Percentiles rank a stretch among this genome's conserved stretches.
phyloP scores from a whole-genome alignment of 2,888 invertebrate species.

The Drosophila basisetae region DNA sequence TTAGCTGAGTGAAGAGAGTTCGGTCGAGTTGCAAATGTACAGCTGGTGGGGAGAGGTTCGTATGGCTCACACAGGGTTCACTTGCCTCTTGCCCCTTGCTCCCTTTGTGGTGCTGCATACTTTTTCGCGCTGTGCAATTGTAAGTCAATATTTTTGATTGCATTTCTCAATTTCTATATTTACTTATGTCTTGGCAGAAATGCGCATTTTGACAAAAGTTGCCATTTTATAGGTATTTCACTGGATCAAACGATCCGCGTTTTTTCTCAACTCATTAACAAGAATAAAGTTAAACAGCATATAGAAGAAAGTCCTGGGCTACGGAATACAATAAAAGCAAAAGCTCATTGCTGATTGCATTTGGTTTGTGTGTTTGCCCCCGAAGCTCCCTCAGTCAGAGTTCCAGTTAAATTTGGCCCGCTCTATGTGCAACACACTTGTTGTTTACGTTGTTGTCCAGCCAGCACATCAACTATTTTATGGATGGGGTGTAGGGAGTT shows the following conservation, averaged over 20 bases:
- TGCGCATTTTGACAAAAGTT: slow-evolving; percentile 11
- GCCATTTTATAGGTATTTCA: background rate
- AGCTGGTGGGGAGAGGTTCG: background rate
- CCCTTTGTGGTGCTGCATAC: slow-evolving; percentile 41
- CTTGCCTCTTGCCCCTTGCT: slow-evolving; percentile 42
- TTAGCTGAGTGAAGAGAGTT: slow-evolving; percentile 42
- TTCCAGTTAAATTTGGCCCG: slow-evolving; percentile 11
- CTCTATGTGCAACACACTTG: slow-evolving; percentile 52
- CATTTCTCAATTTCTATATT: slow-evolving; percentile 10
- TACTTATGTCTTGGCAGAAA: slow-evolving; percentile 21
- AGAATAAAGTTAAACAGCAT: background rate
- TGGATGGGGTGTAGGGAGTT: background rate
- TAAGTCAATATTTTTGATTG: slow-evolving; percentile 53
- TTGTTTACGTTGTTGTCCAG: slow-evolving; percentile 62
- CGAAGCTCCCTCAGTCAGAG: background rate
- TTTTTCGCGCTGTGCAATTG: slow-evolving; percentile 43
- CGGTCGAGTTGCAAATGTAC: background rate
- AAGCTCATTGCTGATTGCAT: slow-evolving; percentile 59
- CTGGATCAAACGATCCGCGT: slow-evolving; percentile 20
- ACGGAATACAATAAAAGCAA: slow-evolving; percentile 40
- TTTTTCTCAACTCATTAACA: slow-evolving; percentile 2
- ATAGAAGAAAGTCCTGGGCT: background rate
- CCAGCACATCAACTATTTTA: slow-evolving; percentile 21
- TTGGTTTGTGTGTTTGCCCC: slow-evolving; percentile 45
- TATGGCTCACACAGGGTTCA: background rate